phyloP scores from a whole-genome alignment of 1,140 invertebrate genomes.

The Drosophila varians region DNA sequence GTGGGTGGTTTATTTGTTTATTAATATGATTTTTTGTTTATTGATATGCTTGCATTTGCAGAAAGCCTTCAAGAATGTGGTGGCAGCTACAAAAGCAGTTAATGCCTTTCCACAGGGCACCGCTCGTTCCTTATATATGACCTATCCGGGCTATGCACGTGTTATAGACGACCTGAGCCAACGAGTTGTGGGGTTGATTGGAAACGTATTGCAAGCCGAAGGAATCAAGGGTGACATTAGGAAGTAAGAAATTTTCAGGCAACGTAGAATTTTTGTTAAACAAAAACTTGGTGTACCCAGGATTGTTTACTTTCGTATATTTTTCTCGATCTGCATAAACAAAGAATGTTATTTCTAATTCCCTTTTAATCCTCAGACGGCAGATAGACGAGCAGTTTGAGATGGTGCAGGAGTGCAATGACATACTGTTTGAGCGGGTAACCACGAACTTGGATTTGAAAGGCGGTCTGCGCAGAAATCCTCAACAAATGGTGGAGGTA shows the following conservation, averaged over 20 bases:
- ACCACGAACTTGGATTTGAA: conserved; percentile 90
- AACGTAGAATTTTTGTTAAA: too few relatives aligned
- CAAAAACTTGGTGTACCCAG: too few relatives aligned
- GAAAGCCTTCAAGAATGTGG: conserved; percentile 66
- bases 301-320: not conserved
- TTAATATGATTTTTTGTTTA: not conserved
- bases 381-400: conserved; percentile 90
- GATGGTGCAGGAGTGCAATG: conserved; percentile 90
- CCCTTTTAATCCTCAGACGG: conserved; percentile 71
- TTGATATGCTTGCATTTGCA: not conserved
- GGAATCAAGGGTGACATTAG: conserved; percentile 86
- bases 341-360: too few relatives aligned
- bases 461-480: conserved; percentile 85
- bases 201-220: conserved; percentile 86
- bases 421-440: conserved; percentile 91
- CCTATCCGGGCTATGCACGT: conserved; percentile 88
- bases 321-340: too few relatives aligned
- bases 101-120: conserved; percentile 88
- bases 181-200: conserved; percentile 85
- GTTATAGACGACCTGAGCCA: conserved; percentile 86
- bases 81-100: conserved; percentile 87
- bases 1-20: too few relatives aligned
- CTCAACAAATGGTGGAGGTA: conserved; percentile 84
- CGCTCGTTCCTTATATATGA: conserved; percentile 89
- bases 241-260: conserved; percentile 50